Evolutionary conservation across 2,113 vertebrate species (phyloP).

Genomic region (Calonectris borealis): DNA sequence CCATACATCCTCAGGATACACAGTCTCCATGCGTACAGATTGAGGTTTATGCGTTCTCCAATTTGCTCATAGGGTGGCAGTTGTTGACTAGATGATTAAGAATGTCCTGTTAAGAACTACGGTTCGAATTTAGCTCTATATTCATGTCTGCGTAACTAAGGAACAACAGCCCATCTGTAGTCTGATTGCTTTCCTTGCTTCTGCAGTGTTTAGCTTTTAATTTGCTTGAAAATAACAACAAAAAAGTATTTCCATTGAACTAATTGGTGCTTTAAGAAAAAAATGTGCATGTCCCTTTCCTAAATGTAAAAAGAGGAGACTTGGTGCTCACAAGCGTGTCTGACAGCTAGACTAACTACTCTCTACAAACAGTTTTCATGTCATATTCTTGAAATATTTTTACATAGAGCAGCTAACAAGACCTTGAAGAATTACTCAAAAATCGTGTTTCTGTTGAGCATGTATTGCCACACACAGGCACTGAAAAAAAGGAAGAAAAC

Average conservation of each 20-base stretch:
- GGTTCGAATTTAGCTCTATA: neutral
- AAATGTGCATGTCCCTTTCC: neutral
- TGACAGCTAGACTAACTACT: constrained; percentile 2
- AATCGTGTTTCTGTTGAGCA: neutral
- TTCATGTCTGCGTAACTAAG: neutral
- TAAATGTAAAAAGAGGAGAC: neutral
- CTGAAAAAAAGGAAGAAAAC: neutral
- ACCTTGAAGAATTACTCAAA: constrained; percentile 9
- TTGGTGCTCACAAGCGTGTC: neutral
- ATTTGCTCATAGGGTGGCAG: neutral
- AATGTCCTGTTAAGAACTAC: neutral
- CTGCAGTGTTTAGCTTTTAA: neutral
- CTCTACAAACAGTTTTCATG: neutral
- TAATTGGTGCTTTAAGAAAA: neutral
- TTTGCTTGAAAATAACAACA: constrained; percentile 10
- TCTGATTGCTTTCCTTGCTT: neutral
- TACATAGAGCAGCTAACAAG: neutral
- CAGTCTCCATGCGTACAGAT: neutral
- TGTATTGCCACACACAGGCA: neutral
- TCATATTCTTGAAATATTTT: constrained; percentile 20
- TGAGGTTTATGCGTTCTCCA: neutral
- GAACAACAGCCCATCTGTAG: neutral
- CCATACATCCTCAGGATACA: neutral
- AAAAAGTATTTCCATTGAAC: neutral
- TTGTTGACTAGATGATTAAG: neutral